Evolutionary conservation across 2,888 invertebrate species (phyloP).

Genomic region (Macrosoma leucophasiata): DNA sequence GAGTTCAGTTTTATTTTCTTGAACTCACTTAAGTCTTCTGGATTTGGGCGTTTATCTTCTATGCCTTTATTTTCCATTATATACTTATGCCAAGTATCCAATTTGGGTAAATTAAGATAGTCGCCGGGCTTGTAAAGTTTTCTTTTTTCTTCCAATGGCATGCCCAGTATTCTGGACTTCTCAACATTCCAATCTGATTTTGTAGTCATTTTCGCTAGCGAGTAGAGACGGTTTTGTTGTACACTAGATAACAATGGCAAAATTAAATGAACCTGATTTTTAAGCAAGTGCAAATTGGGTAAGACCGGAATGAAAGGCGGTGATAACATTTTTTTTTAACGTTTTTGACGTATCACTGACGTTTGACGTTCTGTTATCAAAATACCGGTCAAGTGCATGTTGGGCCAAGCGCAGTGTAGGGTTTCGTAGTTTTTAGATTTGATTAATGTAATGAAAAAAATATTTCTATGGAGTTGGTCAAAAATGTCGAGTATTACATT

Average conservation of each 20-base stretch:
- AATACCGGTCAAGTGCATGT: no score
- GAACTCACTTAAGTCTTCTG: slow-evolving; percentile 51
- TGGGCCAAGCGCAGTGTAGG: no score
- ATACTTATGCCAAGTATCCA: slow-evolving; percentile 76
- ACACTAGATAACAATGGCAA: no score
- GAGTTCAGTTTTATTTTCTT: slow-evolving; percentile 45
- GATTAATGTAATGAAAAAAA: no score
- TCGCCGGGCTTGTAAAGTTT: slow-evolving; percentile 58
- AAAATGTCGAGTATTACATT: no score
- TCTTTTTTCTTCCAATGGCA: slow-evolving; percentile 73
- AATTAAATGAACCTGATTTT: neutral
- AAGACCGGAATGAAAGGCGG: no score
- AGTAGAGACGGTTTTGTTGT: slow-evolving; percentile 27
- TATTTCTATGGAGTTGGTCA: no score
- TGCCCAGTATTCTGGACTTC: slow-evolving; percentile 68
- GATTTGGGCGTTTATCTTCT: slow-evolving; percentile 46
- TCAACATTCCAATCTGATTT: slow-evolving; percentile 60
- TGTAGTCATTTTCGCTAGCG: slow-evolving; percentile 51
- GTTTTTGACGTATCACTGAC: no score
- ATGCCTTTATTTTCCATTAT: slow-evolving; percentile 48
- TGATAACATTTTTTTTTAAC: no score
- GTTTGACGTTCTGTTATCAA: no score
- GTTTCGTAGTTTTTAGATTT: no score
- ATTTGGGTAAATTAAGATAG: slow-evolving; percentile 52
- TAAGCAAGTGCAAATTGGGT: no score